Conservation (phyloP, 2,888 invertebrate genomes). For the Chymomyza caudatula region DNA sequence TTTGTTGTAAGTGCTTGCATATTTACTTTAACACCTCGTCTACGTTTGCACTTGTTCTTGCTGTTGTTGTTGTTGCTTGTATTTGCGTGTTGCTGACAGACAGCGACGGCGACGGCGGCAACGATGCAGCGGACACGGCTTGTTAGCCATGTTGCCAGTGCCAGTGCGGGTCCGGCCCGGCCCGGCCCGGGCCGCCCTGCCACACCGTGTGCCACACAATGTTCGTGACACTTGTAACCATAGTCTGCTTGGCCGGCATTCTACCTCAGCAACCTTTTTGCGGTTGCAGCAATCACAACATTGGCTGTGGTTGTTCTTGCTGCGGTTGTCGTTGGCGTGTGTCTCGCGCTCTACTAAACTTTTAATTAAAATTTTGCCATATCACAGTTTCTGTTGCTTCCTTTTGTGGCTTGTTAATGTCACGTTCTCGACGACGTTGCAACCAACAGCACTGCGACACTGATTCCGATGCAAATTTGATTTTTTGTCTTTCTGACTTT, state of each 20-base stretch:
- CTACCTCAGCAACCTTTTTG: conserved; percentile 52
- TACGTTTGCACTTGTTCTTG: background rate
- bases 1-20: conserved; percentile 56
- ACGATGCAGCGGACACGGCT: conserved; percentile 20
- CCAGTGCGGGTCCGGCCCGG: too few relatives aligned
- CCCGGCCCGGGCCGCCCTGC: too few relatives aligned
- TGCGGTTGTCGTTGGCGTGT: conserved; percentile 48
- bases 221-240: conserved; percentile 46
- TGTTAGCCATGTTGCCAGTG: conserved; percentile 44
- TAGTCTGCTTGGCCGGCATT: conserved; percentile 27
- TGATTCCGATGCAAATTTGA: conserved; percentile 34
- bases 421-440: conserved; percentile 15
- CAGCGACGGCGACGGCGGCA: conserved; percentile 30
- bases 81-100: conserved; percentile 45
- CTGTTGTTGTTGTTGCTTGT: conserved; percentile 6
- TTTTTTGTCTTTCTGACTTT: conserved; percentile 11
- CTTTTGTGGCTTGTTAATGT: conserved; percentile 50
- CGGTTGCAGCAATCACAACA: conserved; percentile 27
- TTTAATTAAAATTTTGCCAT: conserved; percentile 60
- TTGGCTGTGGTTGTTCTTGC: conserved; percentile 4
- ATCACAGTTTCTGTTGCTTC: conserved; percentile 40
- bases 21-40: conserved; percentile 59
- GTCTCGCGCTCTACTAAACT: conserved; percentile 46
- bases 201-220: background rate
- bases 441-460: conserved; percentile 11